Evolutionary conservation across 2,797 vertebrate species (phyloP), one percentile per base, ranked within the genome.

Genomic region (Poecile montanus): DNA sequence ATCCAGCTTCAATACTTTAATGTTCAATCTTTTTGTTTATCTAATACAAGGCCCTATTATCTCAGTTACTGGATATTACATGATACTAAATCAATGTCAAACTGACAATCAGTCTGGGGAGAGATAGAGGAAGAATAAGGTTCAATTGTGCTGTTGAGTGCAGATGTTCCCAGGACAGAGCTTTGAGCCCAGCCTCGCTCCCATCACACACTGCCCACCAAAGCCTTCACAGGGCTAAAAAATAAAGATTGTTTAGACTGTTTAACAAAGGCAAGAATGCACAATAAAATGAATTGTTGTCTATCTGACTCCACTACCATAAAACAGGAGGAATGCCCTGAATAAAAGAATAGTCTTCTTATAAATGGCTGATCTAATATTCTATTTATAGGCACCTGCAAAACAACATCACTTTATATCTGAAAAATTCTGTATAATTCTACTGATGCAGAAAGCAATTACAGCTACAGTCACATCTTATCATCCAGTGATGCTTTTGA

Each of bases 321-420:
- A 95, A 96, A 96, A 94, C 74, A 85, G 71, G 88, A 91, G 48
- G 75, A 67, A 88, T 62, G 65, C 29, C 71, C 48, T n/a, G 36
- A 91, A 91, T 83, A 94, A 96, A 88, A 96, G n/a, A 96, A 90
- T 21, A 88, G 88, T 63, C 66, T 87, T 93, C 94, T 95, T 89
- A 70, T 72, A 94, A 60, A 85, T 26, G 83, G 81, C 32, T 91
- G 94, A 95, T 83, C 88, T 96, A 96, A 95, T 82, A 88, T 62
- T 91, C 86, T 89, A 72, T 89, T 95, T 96, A 94, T 89, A 83
- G 94, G 83, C 65, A 91, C 58, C 73, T 81, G 85, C 75, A 94
- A 85, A 91, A 78, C 34, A 96, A 81, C 48, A 67, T 77, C n/a
- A 72, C 85, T 90, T 70, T 91, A 44, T 47, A 88, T 51, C 81